Evolutionary conservation across 2,797 vertebrate genomes (phyloP).

Genomic region (Coluber constrictor): DNA sequence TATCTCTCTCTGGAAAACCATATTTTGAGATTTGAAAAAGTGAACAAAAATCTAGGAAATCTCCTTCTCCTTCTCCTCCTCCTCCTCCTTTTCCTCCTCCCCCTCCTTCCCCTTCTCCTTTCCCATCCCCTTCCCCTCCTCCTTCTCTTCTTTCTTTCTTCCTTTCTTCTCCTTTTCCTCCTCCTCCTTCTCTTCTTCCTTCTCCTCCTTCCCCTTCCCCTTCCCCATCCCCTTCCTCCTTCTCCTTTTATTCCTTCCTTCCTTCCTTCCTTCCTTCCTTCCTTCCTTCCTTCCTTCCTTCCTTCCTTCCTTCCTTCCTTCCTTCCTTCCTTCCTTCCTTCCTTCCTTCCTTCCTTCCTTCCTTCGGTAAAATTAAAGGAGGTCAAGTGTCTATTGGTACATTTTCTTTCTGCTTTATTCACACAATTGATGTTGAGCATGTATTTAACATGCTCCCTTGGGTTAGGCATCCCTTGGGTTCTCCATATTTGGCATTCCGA

Average conservation of each 20-base stretch:
- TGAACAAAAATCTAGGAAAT: not conserved
- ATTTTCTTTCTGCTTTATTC: not conserved
- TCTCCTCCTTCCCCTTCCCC: too few relatives aligned
- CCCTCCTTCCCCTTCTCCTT: too few relatives aligned
- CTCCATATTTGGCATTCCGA: not conserved
- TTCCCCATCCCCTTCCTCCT: rapidly evolving
- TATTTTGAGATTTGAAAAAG: not conserved
- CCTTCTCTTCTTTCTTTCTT: too few relatives aligned
- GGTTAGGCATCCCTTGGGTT: not conserved
- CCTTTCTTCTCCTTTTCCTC: too few relatives aligned
- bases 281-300: too few relatives aligned
- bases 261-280: too few relatives aligned
- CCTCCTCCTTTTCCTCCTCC: too few relatives aligned
- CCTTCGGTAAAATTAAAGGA: not conserved
- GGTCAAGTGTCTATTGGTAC: not conserved
- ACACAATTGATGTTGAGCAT: not conserved
- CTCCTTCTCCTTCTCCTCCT: too few relatives aligned
- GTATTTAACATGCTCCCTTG: not conserved
- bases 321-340: too few relatives aligned
- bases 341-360: not conserved
- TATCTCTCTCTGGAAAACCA: not conserved
- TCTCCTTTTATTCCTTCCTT: too few relatives aligned
- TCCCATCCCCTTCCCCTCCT: too few relatives aligned
- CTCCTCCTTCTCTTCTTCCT: rapidly evolving
- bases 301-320: too few relatives aligned